Percentiles rank a stretch among this genome's conserved stretches.
Evolutionary conservation across 1,140 invertebrate genomes (phyloP).

Genomic region (Idris sp.): DNA sequence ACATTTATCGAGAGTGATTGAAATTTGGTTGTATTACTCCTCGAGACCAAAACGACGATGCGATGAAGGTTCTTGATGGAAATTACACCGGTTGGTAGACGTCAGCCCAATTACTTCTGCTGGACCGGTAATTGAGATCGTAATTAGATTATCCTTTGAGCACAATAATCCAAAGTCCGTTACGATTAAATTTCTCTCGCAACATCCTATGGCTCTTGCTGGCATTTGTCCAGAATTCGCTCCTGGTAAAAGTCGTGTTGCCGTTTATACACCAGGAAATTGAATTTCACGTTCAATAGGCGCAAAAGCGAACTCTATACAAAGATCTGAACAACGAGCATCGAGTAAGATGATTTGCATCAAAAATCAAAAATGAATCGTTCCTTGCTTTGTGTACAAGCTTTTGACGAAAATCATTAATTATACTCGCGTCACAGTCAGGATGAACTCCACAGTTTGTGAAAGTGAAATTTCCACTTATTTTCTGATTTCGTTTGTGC

Average conservation of each 20-base stretch:
- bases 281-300: constrained; percentile 66
- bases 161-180: constrained; percentile 64
- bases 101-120: constrained; percentile 66
- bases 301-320: constrained; percentile 57
- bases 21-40: constrained; percentile 48
- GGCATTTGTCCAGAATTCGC: constrained; percentile 65
- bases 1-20: constrained; percentile 57
- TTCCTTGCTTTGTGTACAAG: constrained; percentile 40
- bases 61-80: constrained; percentile 64
- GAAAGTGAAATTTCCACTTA: too few relatives aligned
- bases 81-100: constrained; percentile 65
- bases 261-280: constrained; percentile 65
- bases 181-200: constrained; percentile 67
- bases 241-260: constrained; percentile 64
- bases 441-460: too few relatives aligned
- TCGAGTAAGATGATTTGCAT: constrained; percentile 61
- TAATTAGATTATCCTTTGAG: constrained; percentile 67
- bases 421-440: too few relatives aligned
- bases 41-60: constrained; percentile 60
- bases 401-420: constrained; percentile 55
- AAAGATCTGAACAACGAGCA: constrained; percentile 62
- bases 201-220: constrained; percentile 64
- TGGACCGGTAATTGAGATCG: constrained; percentile 66
- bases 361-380: constrained; percentile 61
- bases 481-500: too few relatives aligned